These are phyloP conservation scores for Metopolophium dirhodum DNA, from an alignment of 1,140 invertebrate genomes.

Conservation along the genomic window DNA sequence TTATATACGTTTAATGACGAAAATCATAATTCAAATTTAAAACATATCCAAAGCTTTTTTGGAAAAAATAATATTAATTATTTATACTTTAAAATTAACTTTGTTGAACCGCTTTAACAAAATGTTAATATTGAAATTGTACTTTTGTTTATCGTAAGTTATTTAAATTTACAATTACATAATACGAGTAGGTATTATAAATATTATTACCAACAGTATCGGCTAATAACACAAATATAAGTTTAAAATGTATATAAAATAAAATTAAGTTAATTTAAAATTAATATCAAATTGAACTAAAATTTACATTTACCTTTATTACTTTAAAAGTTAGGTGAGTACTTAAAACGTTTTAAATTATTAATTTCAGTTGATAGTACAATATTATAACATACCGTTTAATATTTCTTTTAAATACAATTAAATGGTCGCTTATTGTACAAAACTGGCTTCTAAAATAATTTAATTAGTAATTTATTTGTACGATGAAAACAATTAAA, in stretches of 20 bases:
- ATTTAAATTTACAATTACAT: not conserved
- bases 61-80: not conserved
- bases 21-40: not conserved
- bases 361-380: not conserved
- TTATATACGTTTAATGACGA: not conserved
- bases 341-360: not conserved
- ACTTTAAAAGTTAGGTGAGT: not conserved
- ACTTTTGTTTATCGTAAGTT: not conserved
- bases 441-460: too few relatives aligned
- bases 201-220: too few relatives aligned
- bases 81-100: not conserved
- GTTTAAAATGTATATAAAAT: not conserved
- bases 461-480: too few relatives aligned
- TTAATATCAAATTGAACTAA: not conserved
- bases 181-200: too few relatives aligned
- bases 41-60: not conserved
- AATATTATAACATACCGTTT: not conserved
- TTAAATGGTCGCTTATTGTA: too few relatives aligned
- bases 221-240: not conserved
- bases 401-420: not conserved
- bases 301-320: not conserved
- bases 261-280: not conserved
- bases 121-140: not conserved
- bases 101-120: not conserved
- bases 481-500: too few relatives aligned